Percentiles rank a stretch among this genome's conserved stretches.
Evolutionary conservation across 2,888 invertebrate species (phyloP).

Genomic region (Dryadula phaetusa): DNA sequence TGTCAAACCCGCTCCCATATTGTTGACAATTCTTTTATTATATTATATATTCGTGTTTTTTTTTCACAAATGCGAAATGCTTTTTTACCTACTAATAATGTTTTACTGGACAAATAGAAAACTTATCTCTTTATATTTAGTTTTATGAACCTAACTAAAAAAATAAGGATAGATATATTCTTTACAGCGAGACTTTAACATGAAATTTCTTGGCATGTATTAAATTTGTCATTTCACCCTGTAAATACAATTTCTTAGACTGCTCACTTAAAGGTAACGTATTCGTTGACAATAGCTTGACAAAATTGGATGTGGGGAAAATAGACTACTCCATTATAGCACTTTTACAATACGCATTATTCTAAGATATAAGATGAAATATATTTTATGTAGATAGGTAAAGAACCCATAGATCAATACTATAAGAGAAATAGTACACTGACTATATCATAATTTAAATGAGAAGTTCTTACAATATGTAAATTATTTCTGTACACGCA

Average conservation of each 20-base stretch:
- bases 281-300: not conserved
- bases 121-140: too few relatives aligned
- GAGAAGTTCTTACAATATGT: not conserved
- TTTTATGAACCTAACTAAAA: too few relatives aligned
- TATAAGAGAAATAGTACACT: not conserved
- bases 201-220: not conserved
- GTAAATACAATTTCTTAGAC: constrained; percentile 1
- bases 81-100: too few relatives aligned
- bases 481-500: too few relatives aligned
- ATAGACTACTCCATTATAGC: not conserved
- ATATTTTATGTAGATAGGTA: not conserved
- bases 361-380: not conserved
- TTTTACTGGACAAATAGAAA: too few relatives aligned
- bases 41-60: too few relatives aligned
- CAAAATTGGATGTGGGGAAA: not conserved
- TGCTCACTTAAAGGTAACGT: not conserved
- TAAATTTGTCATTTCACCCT: not conserved
- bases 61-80: too few relatives aligned
- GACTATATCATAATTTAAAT: not conserved
- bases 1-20: too few relatives aligned
- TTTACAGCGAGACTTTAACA: too few relatives aligned
- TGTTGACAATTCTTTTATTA: too few relatives aligned
- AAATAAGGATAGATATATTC: too few relatives aligned
- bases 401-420: not conserved
- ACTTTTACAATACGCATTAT: not conserved